phyloP scores from a whole-genome alignment of 2,797 vertebrate genomes.

The Astyanax mexicanus region DNA sequence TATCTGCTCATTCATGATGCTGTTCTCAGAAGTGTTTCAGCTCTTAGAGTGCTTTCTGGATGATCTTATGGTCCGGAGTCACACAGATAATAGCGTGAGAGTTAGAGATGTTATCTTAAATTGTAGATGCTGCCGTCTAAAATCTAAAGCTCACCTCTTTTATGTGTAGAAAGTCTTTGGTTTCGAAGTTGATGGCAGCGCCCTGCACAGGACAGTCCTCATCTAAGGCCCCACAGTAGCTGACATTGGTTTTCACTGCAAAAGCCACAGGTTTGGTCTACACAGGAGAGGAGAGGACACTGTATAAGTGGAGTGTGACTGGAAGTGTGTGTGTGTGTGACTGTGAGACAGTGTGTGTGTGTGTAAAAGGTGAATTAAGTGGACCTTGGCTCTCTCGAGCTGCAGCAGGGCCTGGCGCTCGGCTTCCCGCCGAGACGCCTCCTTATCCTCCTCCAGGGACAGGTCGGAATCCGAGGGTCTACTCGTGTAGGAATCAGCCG shows the following conservation, averaged over 20 bases:
- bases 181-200: constrained; percentile 95
- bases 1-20: too few species aligned
- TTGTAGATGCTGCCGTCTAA: too few species aligned
- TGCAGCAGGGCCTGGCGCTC: constrained; percentile 95
- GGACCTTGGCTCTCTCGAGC: constrained; percentile 95
- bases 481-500: constrained; percentile 96
- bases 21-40: too few species aligned
- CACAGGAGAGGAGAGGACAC: constrained; percentile 24
- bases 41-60: too few species aligned
- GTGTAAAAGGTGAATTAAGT: not conserved
- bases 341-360: too few species aligned
- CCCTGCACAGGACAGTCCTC: constrained; percentile 95
- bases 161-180: constrained; percentile 99
- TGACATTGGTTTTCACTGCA: constrained; percentile 96
- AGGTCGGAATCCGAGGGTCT: constrained; percentile 98
- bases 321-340: not conserved
- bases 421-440: constrained; percentile 94
- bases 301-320: not conserved
- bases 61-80: too few species aligned
- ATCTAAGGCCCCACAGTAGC: constrained; percentile 94
- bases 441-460: constrained; percentile 96
- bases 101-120: too few species aligned
- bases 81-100: too few species aligned
- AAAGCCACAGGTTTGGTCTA: constrained; percentile 96
- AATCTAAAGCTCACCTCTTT: constrained; percentile 85